Base-by-base conservation (phyloP, 2,113 vertebrate species). In the Cyprinodon tularosa region DNA sequence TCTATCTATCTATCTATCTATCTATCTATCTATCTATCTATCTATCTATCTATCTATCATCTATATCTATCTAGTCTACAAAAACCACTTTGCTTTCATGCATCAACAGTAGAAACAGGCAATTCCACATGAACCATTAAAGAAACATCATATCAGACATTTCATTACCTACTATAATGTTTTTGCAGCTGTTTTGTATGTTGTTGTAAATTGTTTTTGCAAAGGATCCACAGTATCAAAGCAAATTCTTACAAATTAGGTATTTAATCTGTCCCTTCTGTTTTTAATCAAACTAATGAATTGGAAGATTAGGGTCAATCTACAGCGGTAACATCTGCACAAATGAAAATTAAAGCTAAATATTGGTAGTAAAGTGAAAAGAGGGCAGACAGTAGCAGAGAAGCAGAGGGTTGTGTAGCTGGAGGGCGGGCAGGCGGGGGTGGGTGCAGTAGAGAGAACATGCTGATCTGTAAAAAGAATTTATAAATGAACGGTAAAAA, bases 281-380 rank as follows among this genome's bases (percentile, higher is more conserved):
- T 74, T 67, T 78, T 22, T 72, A 40, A 81, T 84, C 76, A 67
- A 63, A 68, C 59, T 72, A 86, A 82, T 77, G 47, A 82, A 80
- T 68, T 72, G 71, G 72, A 76, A 76, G 72, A 84, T 84, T 71
- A 66, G 66, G 17, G 76, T 74, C 42, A 64, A 76, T 29, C 36
- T 12, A 1, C 0, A 3, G 59, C 45, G 66, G 42, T 9, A 39
- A 12, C 45, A 44, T 72, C 10, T 29, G 15, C 40, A 40, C 37
- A 62, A 77, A 70, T 63, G 1, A 37, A 72, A 80, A 68, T 69
- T 63, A 74, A 38, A 74, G 40, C 37, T 47, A 63, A 68, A 65
- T 15, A 44, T 48, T 0, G 4, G 37, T 8, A 75, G 57, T 39
- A 40, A 68, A 48, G 5, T 45, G n/a, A 7, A 4, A 36, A 67